Base-by-base conservation (phyloP, 1,140 invertebrate genomes). In the Drosophila littoralis region DNA sequence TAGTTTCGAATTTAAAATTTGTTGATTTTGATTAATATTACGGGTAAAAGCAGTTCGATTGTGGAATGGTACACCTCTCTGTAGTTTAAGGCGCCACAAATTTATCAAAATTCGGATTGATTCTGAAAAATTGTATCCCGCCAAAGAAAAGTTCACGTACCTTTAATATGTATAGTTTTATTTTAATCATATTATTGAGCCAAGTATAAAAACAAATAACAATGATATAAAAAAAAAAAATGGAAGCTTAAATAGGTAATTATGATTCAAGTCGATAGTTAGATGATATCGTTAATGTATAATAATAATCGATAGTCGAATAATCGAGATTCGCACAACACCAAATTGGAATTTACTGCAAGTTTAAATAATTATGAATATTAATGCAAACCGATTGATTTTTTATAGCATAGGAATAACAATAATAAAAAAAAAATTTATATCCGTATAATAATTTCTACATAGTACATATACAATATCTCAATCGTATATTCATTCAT, bases 201-300 rank as follows among this genome's bases (percentile, higher is more conserved):
- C 70, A 77, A 78, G 75, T 77, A 78, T 85, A 85, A 85, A 85
- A 85, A 85, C 81, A 85, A 85, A 85, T 85, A 85, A 85, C 81
- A 85, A 85, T 86, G 66, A 77, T 73, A 81, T 73, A 81, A 79
- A 82, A 83, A 64, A 67, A 76, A 77, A 86, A 85, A 61, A 45
- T 15, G n/a, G 28, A 71, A 71, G 22, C 52, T 72, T 57, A 71
- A 48, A 10, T 43, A 61, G 50, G 61, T 76, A 79, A 75, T 57
- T 42, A 67, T 78, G 42, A 82, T 75, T 59, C 33, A 54, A 59
- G 36, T 42, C 38, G 63, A 67, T 67, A 73, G 63, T 38, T 35
- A 60, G 35, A 40, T 72, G 58, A 65, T 51, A 69, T 69, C 15
- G 36, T 61, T 52, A 38, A 36, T 60, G 33, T n/a, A 15, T 60